These are phyloP conservation scores for Panopea generosa DNA, from an alignment of 2,888 invertebrate species.

Conservation along the genomic window DNA sequence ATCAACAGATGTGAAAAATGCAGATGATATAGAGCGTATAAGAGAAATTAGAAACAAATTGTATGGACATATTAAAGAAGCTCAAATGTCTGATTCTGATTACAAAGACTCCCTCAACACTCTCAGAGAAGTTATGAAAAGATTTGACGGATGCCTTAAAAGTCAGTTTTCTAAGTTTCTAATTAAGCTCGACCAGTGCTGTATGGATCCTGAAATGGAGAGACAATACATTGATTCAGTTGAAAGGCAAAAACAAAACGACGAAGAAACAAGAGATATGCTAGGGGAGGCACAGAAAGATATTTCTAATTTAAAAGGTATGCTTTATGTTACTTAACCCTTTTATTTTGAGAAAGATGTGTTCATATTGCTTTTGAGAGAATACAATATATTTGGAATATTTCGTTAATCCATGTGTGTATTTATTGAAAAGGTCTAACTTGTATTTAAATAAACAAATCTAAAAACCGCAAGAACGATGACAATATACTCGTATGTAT, in stretches of 20 bases:
- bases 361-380: no score
- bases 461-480: no score
- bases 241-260: neutral
- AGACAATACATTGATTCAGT: conserved; percentile 1
- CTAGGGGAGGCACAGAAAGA: no score
- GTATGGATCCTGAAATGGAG: conserved; percentile 4
- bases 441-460: no score
- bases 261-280: conserved; percentile 1
- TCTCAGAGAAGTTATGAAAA: neutral
- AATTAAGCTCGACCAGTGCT: neutral
- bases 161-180: neutral
- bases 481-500: no score
- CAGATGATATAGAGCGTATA: conserved; percentile 11
- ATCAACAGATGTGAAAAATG: neutral
- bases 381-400: no score
- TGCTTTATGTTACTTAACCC: no score
- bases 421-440: no score
- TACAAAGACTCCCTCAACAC: neutral
- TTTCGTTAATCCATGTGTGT: no score
- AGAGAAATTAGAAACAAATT: conserved; percentile 5
- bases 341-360: no score
- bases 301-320: neutral
- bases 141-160: conserved; percentile 7
- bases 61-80: conserved; percentile 5
- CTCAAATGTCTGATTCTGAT: neutral